phyloP scores from a whole-genome alignment of 2,797 vertebrate genomes.

The Micrastur ruficollis region DNA sequence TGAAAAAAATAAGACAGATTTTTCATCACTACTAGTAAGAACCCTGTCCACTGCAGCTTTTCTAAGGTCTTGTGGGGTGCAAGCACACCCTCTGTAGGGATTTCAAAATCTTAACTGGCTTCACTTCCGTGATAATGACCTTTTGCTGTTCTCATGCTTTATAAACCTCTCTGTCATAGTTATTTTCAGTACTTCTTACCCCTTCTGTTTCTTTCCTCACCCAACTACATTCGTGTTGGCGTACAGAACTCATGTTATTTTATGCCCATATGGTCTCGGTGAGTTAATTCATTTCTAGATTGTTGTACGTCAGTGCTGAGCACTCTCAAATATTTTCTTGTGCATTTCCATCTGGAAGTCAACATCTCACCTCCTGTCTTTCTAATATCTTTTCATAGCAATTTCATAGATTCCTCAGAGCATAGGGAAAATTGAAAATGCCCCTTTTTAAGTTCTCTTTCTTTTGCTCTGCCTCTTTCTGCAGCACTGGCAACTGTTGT shows the following conservation, averaged over 20 bases:
- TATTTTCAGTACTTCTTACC: conserved; percentile 28
- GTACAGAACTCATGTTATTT: conserved; percentile 10
- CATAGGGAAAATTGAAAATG: background rate
- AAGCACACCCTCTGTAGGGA: background rate
- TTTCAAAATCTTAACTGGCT: background rate
- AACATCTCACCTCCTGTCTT: conserved; percentile 36
- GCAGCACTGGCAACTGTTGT: background rate
- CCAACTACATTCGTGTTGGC: background rate
- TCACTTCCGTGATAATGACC: background rate
- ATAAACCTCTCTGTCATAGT: background rate
- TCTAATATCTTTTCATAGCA: conserved; percentile 1
- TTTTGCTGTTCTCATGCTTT: background rate
- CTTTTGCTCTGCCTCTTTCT: background rate
- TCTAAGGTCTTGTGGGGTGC: background rate
- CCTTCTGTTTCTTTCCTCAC: conserved; percentile 33
- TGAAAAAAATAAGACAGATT: background rate
- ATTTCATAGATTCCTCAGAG: background rate
- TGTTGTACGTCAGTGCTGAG: conserved; percentile 36
- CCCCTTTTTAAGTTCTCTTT: background rate
- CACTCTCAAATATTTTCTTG: conserved; percentile 46
- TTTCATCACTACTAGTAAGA: background rate
- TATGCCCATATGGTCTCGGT: conserved; percentile 38
- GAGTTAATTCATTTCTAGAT: conserved; percentile 50
- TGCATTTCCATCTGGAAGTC: conserved; percentile 52
- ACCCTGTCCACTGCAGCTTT: accelerated